A percentile compares a stretch with the other conserved stretches of the same genome.
phyloP scores from a whole-genome alignment of 2,797 vertebrate genomes.

The Pipistrellus nathusii region DNA sequence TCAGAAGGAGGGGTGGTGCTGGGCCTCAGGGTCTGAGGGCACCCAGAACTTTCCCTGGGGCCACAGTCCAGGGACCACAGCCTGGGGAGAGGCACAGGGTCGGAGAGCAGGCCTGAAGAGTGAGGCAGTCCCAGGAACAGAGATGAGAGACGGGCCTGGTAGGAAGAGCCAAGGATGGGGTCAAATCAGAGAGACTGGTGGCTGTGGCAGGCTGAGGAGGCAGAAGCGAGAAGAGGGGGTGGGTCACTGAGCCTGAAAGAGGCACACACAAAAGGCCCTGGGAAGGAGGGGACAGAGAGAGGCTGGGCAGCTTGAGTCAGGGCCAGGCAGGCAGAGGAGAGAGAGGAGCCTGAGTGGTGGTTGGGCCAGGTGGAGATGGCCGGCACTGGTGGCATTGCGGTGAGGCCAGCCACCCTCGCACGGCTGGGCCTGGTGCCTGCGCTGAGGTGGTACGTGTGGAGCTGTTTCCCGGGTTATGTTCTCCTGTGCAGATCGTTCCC shows the following conservation, averaged over 20 bases:
- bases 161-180: not conserved
- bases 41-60: not conserved
- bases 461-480: not conserved
- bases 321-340: not conserved
- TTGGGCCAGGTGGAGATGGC: too few relatives aligned
- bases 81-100: not conserved
- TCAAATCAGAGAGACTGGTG: not conserved
- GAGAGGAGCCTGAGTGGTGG: accelerated
- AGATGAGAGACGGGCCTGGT: not conserved
- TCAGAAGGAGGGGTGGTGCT: not conserved
- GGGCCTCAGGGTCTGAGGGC: not conserved
- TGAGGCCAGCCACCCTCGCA: accelerated
- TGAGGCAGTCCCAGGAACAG: not conserved
- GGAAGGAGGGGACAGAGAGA: not conserved
- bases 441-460: not conserved
- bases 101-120: accelerated
- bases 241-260: not conserved
- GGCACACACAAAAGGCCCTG: not conserved
- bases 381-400: accelerated
- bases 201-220: not conserved
- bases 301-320: not conserved
- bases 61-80: accelerated
- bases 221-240: not conserved
- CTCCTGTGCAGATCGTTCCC: slow-evolving; percentile 40
- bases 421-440: not conserved